A percentile compares a stretch with the other conserved stretches of the same genome.
These are phyloP conservation scores for Megalopta genalis DNA, from an alignment of 1,140 invertebrate species.

Conservation along the genomic window DNA sequence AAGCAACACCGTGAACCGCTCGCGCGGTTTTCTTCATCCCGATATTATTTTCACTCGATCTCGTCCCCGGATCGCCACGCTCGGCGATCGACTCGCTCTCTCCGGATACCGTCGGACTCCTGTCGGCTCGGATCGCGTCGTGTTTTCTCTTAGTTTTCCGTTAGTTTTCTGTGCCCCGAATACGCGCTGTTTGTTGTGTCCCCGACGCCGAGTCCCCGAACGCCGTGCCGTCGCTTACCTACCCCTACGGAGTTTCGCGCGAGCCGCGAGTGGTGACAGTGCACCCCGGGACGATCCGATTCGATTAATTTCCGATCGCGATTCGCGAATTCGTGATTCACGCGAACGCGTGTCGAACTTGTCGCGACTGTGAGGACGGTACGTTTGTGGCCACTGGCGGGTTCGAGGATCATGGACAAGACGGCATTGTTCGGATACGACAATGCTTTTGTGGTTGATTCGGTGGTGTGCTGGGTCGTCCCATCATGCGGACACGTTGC, in stretches of 20 bases:
- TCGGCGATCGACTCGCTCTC: too few relatives aligned
- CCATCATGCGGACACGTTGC: neutral
- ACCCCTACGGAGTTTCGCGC: too few relatives aligned
- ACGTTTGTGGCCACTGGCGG: neutral
- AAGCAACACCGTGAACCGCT: slow-evolving; percentile 9
- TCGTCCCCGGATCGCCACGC: too few relatives aligned
- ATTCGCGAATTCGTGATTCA: too few relatives aligned
- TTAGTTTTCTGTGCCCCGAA: too few relatives aligned
- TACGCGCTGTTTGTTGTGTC: too few relatives aligned
- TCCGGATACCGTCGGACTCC: too few relatives aligned
- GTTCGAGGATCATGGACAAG: neutral
- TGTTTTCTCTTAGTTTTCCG: too few relatives aligned
- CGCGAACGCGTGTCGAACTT: neutral
- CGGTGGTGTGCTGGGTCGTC: neutral
- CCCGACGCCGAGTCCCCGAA: too few relatives aligned
- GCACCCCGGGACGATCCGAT: neutral
- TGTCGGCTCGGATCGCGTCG: too few relatives aligned
- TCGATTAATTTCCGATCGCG: neutral
- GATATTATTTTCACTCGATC: neutral
- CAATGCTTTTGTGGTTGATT: neutral
- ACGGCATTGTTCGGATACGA: neutral
- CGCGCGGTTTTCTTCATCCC: neutral
- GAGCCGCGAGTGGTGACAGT: neutral
- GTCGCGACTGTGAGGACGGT: neutral
- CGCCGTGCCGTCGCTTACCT: too few relatives aligned